phyloP scores from a whole-genome alignment of 2,797 vertebrate genomes.

The Carapus acus region DNA sequence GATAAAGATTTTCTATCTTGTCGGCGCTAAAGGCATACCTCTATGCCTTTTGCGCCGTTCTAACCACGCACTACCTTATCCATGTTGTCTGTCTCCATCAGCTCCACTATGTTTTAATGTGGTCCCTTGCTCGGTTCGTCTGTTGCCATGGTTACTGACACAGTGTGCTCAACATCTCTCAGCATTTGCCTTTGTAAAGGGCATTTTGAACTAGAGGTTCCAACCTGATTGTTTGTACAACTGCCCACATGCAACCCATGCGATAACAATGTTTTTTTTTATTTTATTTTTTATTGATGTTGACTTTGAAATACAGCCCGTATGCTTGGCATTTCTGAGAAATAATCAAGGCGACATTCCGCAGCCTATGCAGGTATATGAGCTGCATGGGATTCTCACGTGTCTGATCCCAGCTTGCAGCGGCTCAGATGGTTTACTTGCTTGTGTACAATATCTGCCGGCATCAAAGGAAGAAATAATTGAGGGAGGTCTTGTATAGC shows the following conservation, averaged over 20 bases:
- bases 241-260: conserved; percentile 12
- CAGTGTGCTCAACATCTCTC: conserved; percentile 67
- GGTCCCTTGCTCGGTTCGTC: conserved; percentile 62
- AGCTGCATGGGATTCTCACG: too few species aligned
- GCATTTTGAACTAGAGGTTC: conserved; percentile 64
- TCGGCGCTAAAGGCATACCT: too few species aligned
- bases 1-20: too few species aligned
- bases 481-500: too few species aligned
- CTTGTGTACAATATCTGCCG: too few species aligned
- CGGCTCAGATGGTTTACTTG: too few species aligned
- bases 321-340: conserved; percentile 11
- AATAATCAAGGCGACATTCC: conserved; percentile 37
- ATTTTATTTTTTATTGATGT: conserved; percentile 16
- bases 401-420: too few species aligned
- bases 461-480: too few species aligned
- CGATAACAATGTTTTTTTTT: conserved; percentile 11
- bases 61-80: conserved; percentile 30
- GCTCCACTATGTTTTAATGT: conserved; percentile 61
- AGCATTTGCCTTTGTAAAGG: conserved; percentile 76
- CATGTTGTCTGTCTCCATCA: conserved; percentile 56
- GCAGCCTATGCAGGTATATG: too few species aligned
- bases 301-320: conserved; percentile 11
- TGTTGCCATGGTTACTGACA: conserved; percentile 80
- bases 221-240: conserved; percentile 47
- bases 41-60: conserved; percentile 39